These are phyloP conservation scores for Musca domestica DNA, from an alignment of 1,140 invertebrate species.

Conservation along the genomic window DNA sequence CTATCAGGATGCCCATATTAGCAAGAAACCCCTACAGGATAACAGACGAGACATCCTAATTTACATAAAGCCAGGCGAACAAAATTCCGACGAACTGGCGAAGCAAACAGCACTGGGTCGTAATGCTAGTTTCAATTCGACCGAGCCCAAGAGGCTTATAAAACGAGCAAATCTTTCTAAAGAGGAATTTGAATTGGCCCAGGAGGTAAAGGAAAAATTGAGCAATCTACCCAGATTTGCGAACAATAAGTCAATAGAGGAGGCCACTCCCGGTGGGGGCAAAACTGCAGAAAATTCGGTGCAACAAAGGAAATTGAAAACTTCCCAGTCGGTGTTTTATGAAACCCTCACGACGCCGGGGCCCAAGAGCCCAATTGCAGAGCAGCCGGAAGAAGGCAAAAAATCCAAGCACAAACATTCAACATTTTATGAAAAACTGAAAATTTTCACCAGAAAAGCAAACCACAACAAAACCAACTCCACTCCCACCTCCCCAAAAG, in stretches of 20 bases:
- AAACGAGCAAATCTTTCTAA: neutral
- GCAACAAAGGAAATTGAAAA: neutral
- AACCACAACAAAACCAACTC: too few relatives aligned
- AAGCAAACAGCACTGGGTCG: too few relatives aligned
- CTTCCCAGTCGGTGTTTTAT: neutral
- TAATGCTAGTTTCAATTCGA: neutral
- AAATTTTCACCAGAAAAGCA: slow-evolving; percentile 24
- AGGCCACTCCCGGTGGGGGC: slow-evolving; percentile 13
- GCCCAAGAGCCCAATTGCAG: slow-evolving; percentile 4
- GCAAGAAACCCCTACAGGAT: too few relatives aligned
- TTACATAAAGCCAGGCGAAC: too few relatives aligned
- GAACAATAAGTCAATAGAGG: neutral
- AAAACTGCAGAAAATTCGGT: slow-evolving; percentile 24
- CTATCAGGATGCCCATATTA: too few relatives aligned
- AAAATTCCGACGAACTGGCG: too few relatives aligned
- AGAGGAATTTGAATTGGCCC: slow-evolving; percentile 33
- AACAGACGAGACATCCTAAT: too few relatives aligned
- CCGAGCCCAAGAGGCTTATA: neutral
- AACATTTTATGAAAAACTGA: slow-evolving; percentile 47
- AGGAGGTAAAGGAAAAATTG: slow-evolving; percentile 24
- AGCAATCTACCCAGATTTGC: neutral
- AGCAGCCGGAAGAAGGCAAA: slow-evolving; percentile 31
- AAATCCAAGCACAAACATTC: slow-evolving; percentile 47
- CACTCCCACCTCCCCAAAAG: neutral
- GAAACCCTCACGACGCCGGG: neutral